phyloP scores from a whole-genome alignment of 2,888 invertebrate genomes.

The Sipunculus nudus region DNA sequence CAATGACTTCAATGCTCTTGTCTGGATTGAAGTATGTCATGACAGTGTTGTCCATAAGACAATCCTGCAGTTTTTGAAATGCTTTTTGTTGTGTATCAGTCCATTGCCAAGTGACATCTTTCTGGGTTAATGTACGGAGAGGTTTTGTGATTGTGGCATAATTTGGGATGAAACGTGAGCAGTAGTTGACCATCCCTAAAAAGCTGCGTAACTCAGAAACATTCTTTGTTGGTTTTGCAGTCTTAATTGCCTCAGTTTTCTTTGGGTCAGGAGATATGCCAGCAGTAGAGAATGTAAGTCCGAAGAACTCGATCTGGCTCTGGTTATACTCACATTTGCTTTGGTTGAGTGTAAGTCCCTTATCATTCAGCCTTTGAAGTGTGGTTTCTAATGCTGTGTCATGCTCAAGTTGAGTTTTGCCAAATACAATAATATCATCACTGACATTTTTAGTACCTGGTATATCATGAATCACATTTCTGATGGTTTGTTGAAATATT shows the following conservation, averaged over 20 bases:
- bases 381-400: constrained; percentile 4
- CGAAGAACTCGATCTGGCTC: background rate
- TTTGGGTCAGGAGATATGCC: constrained; percentile 30
- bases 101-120: constrained; percentile 38
- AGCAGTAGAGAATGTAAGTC: constrained; percentile 7
- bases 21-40: constrained; percentile 37
- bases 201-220: constrained; percentile 40
- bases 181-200: constrained; percentile 42
- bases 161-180: constrained; percentile 39
- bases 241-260: constrained; percentile 38
- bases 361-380: constrained; percentile 23
- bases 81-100: constrained; percentile 24
- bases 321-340: constrained; percentile 21
- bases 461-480: constrained; percentile 9
- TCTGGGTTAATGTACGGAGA: constrained; percentile 35
- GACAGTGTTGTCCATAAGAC: background rate
- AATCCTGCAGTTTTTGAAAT: constrained; percentile 24
- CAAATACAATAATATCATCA: constrained; percentile 26
- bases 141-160: constrained; percentile 39
- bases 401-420: constrained; percentile 3
- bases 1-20: constrained; percentile 27
- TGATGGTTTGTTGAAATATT: constrained; percentile 19
- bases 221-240: constrained; percentile 31
- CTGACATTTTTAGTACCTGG: constrained; percentile 12
- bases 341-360: constrained; percentile 20